phyloP scores from a whole-genome alignment of 2,113 vertebrate genomes.

The Upupa epops region DNA sequence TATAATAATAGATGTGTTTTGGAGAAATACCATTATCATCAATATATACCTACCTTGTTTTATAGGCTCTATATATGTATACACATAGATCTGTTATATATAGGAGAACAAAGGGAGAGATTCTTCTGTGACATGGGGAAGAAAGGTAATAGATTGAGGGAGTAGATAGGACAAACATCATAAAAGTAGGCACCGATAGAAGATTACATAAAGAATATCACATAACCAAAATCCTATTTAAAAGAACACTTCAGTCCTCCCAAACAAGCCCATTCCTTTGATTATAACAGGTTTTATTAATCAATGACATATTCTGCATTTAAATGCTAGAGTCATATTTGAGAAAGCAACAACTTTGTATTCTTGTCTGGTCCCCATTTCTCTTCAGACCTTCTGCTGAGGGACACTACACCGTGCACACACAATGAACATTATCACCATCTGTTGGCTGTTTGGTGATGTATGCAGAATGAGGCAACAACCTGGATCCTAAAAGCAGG shows the following conservation, averaged over 20 bases:
- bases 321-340: background rate
- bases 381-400: slow-evolving; percentile 39
- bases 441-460: slow-evolving; percentile 54
- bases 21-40: background rate
- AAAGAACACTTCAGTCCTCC: background rate
- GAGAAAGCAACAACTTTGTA: background rate
- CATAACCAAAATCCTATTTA: background rate
- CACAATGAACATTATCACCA: slow-evolving; percentile 54
- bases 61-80: background rate
- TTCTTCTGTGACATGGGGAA: background rate
- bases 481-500: background rate
- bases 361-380: slow-evolving; percentile 1
- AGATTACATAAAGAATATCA: background rate
- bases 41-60: background rate
- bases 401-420: background rate
- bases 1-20: background rate
- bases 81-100: background rate
- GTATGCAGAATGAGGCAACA: slow-evolving; percentile 5
- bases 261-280: background rate
- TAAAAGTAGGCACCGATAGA: background rate
- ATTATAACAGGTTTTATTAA: background rate
- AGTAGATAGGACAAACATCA: background rate
- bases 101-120: background rate
- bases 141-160: background rate
- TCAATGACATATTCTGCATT: background rate